Conservation (phyloP, 2,888 invertebrate genomes). For the Thyatira batis region DNA sequence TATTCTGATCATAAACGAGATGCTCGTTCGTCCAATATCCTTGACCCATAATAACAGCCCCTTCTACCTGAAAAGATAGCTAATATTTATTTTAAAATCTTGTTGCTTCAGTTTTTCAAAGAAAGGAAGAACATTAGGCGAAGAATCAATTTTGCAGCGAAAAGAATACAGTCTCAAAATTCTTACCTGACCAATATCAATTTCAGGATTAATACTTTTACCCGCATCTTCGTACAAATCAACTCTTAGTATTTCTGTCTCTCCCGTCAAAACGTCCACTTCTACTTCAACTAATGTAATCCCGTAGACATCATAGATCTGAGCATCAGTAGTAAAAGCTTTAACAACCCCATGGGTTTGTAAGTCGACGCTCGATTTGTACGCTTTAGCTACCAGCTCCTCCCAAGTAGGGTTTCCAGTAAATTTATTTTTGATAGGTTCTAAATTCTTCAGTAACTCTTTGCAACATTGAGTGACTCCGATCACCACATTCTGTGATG, state of each 20-base stretch:
- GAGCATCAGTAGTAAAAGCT: constrained; percentile 24
- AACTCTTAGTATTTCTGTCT: constrained; percentile 81
- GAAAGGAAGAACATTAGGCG: constrained; percentile 22
- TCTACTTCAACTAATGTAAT: constrained; percentile 84
- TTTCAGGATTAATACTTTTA: constrained; percentile 83
- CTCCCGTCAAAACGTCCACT: constrained; percentile 87
- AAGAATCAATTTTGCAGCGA: no score
- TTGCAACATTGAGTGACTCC: constrained; percentile 79
- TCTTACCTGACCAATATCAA: constrained; percentile 84
- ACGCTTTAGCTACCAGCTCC: constrained; percentile 72
- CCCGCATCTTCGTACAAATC: constrained; percentile 86
- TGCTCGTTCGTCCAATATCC: constrained; percentile 86
- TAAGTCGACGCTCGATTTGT: constrained; percentile 43
- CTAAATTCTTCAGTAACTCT: constrained; percentile 63
- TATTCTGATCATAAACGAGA: constrained; percentile 71
- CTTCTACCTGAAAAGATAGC: constrained; percentile 66
- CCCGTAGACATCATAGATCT: constrained; percentile 72
- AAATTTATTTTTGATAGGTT: constrained; percentile 59
- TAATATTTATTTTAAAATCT: constrained; percentile 81
- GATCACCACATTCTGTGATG: constrained; percentile 84
- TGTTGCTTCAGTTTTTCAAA: no score
- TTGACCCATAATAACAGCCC: constrained; percentile 84
- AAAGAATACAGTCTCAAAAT: no score
- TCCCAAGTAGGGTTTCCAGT: constrained; percentile 68
- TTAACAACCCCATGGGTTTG: constrained; percentile 45